Evolutionary conservation across 2,888 invertebrate genomes (phyloP).

Genomic region (Dryocosmus kuriphilus): DNA sequence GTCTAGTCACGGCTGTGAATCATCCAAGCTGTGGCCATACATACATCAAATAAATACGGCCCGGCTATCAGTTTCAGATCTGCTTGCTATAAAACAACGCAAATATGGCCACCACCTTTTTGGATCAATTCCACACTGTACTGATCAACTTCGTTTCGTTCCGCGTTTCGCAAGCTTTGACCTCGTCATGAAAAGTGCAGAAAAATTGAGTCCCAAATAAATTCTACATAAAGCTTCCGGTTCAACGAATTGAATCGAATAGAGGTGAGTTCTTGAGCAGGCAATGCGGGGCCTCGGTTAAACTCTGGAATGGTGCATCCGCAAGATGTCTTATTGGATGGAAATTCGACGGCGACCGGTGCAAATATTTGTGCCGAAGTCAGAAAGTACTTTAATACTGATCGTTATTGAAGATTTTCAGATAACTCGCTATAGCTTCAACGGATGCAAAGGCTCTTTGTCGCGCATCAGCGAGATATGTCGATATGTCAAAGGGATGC

Average conservation of each 20-base stretch:
- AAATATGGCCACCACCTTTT: background rate
- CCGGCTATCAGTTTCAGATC: background rate
- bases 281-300: background rate
- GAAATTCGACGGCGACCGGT: background rate
- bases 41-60: background rate
- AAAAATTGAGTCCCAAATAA: background rate
- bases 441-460: background rate
- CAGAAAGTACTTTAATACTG: background rate
- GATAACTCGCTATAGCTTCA: background rate
- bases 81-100: too few species aligned
- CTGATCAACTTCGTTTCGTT: constrained; percentile 3
- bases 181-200: background rate
- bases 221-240: background rate
- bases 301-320: background rate
- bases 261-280: background rate
- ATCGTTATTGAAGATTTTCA: background rate
- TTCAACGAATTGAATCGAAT: background rate
- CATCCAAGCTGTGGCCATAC: constrained; percentile 1
- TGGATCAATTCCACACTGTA: constrained; percentile 1
- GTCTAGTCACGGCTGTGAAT: background rate
- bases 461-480: constrained; percentile 1
- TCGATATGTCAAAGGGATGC: background rate
- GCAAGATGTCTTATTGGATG: background rate
- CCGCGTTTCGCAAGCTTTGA: background rate
- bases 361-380: background rate